Base-by-base conservation (phyloP, 2,888 invertebrate genomes). In the Cotesia congregata region DNA sequence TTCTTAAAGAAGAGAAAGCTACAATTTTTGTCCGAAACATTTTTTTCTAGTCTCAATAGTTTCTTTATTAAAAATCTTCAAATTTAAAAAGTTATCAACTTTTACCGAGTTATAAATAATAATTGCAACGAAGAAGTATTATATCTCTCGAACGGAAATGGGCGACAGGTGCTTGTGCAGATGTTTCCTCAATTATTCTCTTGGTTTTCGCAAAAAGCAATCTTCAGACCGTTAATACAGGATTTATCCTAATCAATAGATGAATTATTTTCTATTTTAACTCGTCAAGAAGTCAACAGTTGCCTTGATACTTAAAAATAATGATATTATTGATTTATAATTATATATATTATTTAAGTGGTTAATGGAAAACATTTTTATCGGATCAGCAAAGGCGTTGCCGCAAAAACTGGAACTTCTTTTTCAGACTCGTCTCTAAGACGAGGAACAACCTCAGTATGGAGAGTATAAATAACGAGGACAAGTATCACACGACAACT, bases 351-450 rank as follows among this genome's bases (percentile, higher is more conserved):
- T 17, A 20, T 70, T 70, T 6, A 50, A 39, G 17, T 38, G 38
- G 71, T 60, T 50, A 50, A 50, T 50, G 50, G 50, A 50, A 50
- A 50, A 50, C 12, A 50, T 50, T 50, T 50, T 50, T 50, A 50
- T 50, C 50, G 50, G 50, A 50, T 7, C 50, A 9, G 50, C 50
- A 50, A 50, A 73, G 74, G 72, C 76, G 67, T 72, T 40, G 67
- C 67, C 62, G 70, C 70, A 70, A 70, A 70, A 70, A 70, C 70
- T 70, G 70, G 70, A 70, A 70, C 50, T 50, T 4, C 50, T 50
- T 50, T 50, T 50, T 50, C 50, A 50, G 7, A 50, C 50, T 50
- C 50, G 50, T 50, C 50, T 50, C 12, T 50, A 30, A 30, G 30
- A 30, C 30, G 30, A 30, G 30, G 30, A 30, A 2, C 30, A 30